These are phyloP conservation scores for Brenthis ino DNA, from an alignment of 2,888 invertebrate species.

Conservation along the genomic window DNA sequence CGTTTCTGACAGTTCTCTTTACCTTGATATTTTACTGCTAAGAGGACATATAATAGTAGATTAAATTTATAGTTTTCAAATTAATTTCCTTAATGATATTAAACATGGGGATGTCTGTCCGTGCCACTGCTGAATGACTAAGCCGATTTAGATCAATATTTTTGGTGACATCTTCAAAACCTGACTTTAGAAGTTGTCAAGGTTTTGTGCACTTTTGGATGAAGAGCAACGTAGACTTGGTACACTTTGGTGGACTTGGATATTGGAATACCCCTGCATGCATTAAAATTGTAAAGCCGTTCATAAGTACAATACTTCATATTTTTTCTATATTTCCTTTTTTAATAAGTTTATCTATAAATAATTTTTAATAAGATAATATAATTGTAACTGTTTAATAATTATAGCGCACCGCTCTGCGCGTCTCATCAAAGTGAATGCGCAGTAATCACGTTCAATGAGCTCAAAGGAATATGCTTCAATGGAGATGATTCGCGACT, in stretches of 20 bases:
- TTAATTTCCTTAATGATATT: not conserved
- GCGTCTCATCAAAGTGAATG: constrained; percentile 15
- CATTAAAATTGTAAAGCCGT: too few species aligned
- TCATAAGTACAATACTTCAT: too few species aligned
- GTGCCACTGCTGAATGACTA: not conserved
- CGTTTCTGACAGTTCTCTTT: constrained; percentile 9
- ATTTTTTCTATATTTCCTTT: too few species aligned
- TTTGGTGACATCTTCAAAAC: too few species aligned
- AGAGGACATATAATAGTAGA: not conserved
- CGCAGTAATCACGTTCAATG: constrained; percentile 25
- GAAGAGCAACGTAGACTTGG: too few species aligned
- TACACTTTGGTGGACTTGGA: too few species aligned
- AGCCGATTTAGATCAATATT: too few species aligned
- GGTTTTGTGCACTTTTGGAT: too few species aligned
- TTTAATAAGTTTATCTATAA: too few species aligned
- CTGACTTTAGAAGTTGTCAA: too few species aligned
- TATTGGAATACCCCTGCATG: too few species aligned
- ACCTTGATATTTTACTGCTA: constrained; percentile 11
- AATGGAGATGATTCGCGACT: constrained; percentile 19
- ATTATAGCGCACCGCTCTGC: not conserved
- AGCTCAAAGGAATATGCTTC: constrained; percentile 33
- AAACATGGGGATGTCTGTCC: too few species aligned
- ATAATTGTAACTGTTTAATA: not conserved
- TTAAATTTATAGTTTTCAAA: not conserved
- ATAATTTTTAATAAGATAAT: not conserved